These are phyloP conservation scores for Dendropsophus ebraccatus DNA, from an alignment of 2,113 vertebrate species.

Conservation along the genomic window DNA sequence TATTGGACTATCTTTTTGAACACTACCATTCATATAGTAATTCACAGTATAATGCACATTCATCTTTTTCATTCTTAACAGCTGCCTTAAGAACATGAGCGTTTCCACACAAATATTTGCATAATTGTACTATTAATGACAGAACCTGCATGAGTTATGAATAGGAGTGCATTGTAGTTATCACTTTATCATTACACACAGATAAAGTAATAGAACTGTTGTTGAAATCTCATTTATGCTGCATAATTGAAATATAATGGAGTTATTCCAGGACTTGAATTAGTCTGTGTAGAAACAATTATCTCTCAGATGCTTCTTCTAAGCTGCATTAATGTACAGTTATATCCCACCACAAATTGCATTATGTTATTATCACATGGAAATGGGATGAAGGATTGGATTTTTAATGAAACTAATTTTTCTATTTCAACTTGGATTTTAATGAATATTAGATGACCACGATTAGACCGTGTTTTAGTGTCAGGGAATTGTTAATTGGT, in stretches of 20 bases:
- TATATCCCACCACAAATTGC: constrained; percentile 19
- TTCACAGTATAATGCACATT: background rate
- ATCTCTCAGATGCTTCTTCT: constrained; percentile 35
- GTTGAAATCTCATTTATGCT: constrained; percentile 48
- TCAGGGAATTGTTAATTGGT: constrained; percentile 4
- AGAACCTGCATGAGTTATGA: constrained; percentile 18
- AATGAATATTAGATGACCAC: background rate
- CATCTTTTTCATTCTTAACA: background rate
- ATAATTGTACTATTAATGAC: constrained; percentile 27
- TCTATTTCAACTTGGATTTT: background rate
- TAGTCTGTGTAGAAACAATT: constrained; percentile 55
- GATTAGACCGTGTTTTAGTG: background rate
- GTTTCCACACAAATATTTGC: constrained; percentile 30
- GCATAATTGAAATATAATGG: constrained; percentile 45
- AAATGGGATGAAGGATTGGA: constrained; percentile 24
- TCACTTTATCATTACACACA: constrained; percentile 48
- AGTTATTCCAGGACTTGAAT: constrained; percentile 36
- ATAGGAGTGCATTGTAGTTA: constrained; percentile 32
- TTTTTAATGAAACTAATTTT: constrained; percentile 28
- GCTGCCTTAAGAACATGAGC: constrained; percentile 7
- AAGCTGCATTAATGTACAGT: constrained; percentile 32
- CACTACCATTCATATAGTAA: background rate
- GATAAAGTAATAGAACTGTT: constrained; percentile 51
- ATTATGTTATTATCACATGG: constrained; percentile 36
- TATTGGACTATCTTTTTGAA: background rate